These are phyloP conservation scores for Anabas testudineus DNA, from an alignment of 2,797 vertebrate genomes.

Conservation along the genomic window DNA sequence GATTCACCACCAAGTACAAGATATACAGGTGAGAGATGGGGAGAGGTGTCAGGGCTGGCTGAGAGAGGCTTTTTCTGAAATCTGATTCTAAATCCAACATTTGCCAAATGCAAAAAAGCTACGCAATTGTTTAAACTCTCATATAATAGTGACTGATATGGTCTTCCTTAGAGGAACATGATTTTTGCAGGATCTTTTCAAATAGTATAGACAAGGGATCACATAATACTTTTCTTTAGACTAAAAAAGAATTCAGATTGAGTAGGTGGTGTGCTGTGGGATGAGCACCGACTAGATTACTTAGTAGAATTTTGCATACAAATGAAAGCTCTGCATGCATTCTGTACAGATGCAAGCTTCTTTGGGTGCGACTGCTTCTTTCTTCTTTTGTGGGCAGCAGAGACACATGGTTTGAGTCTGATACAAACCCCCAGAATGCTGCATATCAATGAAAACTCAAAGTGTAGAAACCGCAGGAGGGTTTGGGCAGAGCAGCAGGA, in stretches of 20 bases:
- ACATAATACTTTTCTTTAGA: constrained; percentile 24
- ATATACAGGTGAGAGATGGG: constrained; percentile 94
- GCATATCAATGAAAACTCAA: constrained; percentile 58
- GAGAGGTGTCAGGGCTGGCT: neutral
- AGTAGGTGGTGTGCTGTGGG: constrained; percentile 51
- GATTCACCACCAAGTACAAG: constrained; percentile 98
- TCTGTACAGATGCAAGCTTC: constrained; percentile 35
- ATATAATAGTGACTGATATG: neutral
- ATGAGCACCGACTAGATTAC: constrained; percentile 52
- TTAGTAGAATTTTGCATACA: constrained; percentile 52
- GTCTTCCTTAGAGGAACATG: neutral
- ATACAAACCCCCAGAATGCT: constrained; percentile 48
- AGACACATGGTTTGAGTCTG: constrained; percentile 47
- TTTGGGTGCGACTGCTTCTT: constrained; percentile 38
- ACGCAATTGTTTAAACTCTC: neutral
- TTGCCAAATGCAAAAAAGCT: neutral
- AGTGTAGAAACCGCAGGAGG: constrained; percentile 66
- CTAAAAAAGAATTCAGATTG: constrained; percentile 40
- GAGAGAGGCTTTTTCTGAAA: constrained; percentile 7
- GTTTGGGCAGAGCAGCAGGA: constrained; percentile 64
- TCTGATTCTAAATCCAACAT: neutral
- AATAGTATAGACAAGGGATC: constrained; percentile 1
- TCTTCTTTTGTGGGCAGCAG: constrained; percentile 43
- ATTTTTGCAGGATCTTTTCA: neutral
- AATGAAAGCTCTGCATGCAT: constrained; percentile 43